Base-by-base conservation (phyloP, 2,113 vertebrate genomes). In the Ciconia stormi region DNA sequence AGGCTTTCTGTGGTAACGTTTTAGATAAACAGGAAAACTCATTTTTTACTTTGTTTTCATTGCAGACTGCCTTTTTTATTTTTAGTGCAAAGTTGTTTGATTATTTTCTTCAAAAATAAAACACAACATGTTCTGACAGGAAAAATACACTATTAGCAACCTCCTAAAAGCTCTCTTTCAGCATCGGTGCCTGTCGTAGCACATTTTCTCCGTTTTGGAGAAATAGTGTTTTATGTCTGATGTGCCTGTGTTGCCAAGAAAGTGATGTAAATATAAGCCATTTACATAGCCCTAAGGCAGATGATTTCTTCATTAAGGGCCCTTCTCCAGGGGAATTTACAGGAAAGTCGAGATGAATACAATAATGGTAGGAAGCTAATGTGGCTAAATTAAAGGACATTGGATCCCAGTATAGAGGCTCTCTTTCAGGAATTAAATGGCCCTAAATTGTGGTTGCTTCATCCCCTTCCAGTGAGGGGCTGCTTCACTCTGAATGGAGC, bases 21-120 rank as follows among this genome's bases (percentile, higher is more conserved):
- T 97, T 93, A 94, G 91, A 96, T 95, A 97, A 98, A 97, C 88
- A 97, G 94, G 94, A 96, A 95, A 96, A 88, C 81, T 89, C 0
- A 30, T 95, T 97, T 98, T 89, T 97, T 50, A 86, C 66, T 95
- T 97, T 53, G 77, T 92, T 92, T 96, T 96, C 52, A 47, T 87
- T 91, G 72, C 91, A 40, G 88, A 44, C 77, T 65, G 29, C 81
- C 44, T 72, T 59, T 89, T 59, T 90, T 78, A 44, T 90, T 96
- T 93, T 72, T 71, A 71, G 27, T 93, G 74, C 67, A 32, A 80
- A 52, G 59, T 91, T 88, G 50, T 71, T 94, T 27, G 42, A 87
- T 94, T 92, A 44, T 90, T 93, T 95, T 89, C 52, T 20, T 92
- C 70, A 77, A 82, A 92, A 74, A 82, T 74, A 82, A 56, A 89